Percentiles rank a stretch among this genome's conserved stretches.
Evolutionary conservation across 2,888 invertebrate genomes (phyloP).

Genomic region (Amiota minor): DNA sequence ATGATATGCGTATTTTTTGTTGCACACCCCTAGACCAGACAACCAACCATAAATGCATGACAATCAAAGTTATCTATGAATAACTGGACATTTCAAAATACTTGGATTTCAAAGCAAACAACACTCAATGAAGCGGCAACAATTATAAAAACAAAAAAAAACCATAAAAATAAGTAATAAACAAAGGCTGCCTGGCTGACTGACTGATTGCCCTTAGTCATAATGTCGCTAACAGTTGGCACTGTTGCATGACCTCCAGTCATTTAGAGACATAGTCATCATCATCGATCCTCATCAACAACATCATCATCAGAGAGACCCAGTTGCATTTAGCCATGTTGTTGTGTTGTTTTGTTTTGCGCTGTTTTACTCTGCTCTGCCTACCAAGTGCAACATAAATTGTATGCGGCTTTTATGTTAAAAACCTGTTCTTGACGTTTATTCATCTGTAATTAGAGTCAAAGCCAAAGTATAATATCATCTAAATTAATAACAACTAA

Average conservation of each 20-base stretch:
- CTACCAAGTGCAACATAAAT: neutral
- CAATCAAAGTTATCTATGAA: neutral
- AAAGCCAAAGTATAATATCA: neutral
- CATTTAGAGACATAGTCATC: neutral
- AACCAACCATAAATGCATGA: no score
- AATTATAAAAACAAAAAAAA: neutral
- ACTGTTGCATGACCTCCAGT: conserved; percentile 17
- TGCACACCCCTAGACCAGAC: neutral
- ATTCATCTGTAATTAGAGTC: conserved; percentile 11
- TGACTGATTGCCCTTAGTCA: no score
- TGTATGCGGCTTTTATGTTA: no score
- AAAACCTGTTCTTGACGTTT: neutral
- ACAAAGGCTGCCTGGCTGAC: no score
- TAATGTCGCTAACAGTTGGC: neutral
- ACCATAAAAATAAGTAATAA: no score
- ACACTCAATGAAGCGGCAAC: conserved; percentile 1
- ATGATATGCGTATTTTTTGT: neutral
- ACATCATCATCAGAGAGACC: no score
- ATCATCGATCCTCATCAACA: no score
- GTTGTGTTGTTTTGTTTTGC: no score
- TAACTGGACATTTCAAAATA: neutral
- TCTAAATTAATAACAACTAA: no score
- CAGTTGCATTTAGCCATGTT: no score
- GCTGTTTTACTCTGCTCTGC: neutral
- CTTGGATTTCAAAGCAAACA: neutral